Evolutionary conservation across 1,140 invertebrate species (phyloP).

Genomic region (Paraescarpia echinospica): DNA sequence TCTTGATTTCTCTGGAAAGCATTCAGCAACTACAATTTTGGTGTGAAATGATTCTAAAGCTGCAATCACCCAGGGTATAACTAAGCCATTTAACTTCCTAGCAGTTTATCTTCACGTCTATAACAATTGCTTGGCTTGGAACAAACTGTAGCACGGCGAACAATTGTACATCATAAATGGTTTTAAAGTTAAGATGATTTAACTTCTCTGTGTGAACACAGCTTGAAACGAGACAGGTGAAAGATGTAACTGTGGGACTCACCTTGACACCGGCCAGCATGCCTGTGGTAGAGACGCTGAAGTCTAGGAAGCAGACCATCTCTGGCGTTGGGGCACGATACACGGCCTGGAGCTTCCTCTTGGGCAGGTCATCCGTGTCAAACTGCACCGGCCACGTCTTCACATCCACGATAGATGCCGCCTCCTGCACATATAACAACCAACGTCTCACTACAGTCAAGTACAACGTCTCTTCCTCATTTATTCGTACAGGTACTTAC

Average conservation of each 20-base stretch:
- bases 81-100: no score
- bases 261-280: slow-evolving; percentile 84
- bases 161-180: no score
- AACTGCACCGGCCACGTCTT: slow-evolving; percentile 95
- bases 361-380: slow-evolving; percentile 97
- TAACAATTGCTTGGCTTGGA: no score
- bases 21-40: no score
- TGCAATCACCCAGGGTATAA: no score
- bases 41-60: no score
- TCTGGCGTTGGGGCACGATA: slow-evolving; percentile 91
- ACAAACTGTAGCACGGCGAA: no score
- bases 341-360: slow-evolving; percentile 86
- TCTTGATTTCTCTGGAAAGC: no score
- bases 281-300: slow-evolving; percentile 96
- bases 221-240: not conserved
- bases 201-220: no score
- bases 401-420: slow-evolving; percentile 89
- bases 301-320: slow-evolving; percentile 95
- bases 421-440: slow-evolving; percentile 68
- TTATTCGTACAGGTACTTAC: not conserved
- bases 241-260: not conserved
- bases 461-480: not conserved
- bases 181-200: no score
- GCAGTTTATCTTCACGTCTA: no score
- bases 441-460: not conserved